Conservation (phyloP, 2,797 vertebrate species). For the Sciurus carolinensis region DNA sequence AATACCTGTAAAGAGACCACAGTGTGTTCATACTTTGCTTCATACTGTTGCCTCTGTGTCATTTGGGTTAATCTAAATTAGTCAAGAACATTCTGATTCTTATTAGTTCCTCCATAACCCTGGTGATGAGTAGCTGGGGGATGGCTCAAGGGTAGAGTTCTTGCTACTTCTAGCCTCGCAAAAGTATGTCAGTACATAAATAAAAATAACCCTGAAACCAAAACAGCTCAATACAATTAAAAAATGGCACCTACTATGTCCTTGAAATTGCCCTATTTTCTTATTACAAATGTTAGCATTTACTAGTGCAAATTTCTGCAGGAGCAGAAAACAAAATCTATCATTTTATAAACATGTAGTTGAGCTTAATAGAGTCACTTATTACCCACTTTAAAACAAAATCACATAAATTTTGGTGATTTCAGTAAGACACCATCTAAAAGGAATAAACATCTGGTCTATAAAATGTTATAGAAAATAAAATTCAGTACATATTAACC, state of each 20-base stretch:
- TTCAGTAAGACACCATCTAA: slow-evolving; percentile 1
- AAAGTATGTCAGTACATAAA: neutral
- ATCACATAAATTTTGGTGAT: neutral
- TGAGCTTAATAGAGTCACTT: slow-evolving; percentile 9
- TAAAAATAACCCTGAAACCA: neutral
- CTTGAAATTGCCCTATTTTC: neutral
- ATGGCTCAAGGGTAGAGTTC: neutral
- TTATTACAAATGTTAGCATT: neutral
- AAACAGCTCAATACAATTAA: neutral
- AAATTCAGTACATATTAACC: neutral
- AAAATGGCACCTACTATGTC: neutral
- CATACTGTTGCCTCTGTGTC: neutral
- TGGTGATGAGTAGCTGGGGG: neutral
- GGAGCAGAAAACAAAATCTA: neutral
- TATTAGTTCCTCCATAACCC: neutral
- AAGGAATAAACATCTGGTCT: neutral
- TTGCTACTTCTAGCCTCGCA: neutral
- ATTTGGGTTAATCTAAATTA: neutral
- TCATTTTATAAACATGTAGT: neutral
- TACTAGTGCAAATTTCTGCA: neutral
- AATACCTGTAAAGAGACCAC: neutral
- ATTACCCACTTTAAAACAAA: slow-evolving; percentile 29
- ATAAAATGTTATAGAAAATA: slow-evolving; percentile 38
- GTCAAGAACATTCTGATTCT: neutral
- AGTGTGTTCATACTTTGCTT: slow-evolving; percentile 9